Base-by-base conservation (phyloP, 2,888 invertebrate genomes). In the Phengaris arion region DNA sequence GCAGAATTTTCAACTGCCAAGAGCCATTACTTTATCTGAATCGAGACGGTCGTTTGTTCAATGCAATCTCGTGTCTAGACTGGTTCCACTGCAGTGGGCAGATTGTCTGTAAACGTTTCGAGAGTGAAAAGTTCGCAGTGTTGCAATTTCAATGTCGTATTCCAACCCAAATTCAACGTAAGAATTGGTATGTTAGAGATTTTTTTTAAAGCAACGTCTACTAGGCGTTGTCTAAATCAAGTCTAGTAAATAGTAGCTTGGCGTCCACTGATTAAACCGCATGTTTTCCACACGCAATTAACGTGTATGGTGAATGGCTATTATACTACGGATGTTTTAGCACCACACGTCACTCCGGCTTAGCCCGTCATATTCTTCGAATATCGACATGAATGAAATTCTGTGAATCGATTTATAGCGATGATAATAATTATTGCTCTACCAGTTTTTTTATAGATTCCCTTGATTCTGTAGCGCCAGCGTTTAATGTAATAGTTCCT, bases 271-370 rank as follows among this genome's bases (percentile, higher is more conserved):
- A 64, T 64, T 64, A 35, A 64, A 15, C 35, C 35, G 64, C 35
- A 13, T 64, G 64, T 64, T 64, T 45, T 45, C 64, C 64, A 35
- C 13, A 13, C 64, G 35, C 64, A 6, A 64, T 64, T 45, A 45
- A 64, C 64, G 35, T 45, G 64, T 45, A 45, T 64, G 35, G 35
- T 64, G 64, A 35, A 64, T 6, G 48, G 48, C 6, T 35, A 35
- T 35, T 35, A 22, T 9, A 9, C 15, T 22, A 12, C 10, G 64
- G 64, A 45, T 35, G 64, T 70, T 70, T 70, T 70, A 15, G n/a
- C 9, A 51, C 70, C 51, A 51, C 70, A 70, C 70, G 70, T 70
- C 70, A 70, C 70, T 51, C 69, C 10, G 70, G 15, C 70, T 51
- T 22, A 22, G 69, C 48, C 48, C 70, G 51, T 10, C 59, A n/a